phyloP scores from a whole-genome alignment of 2,797 vertebrate species.

The Alcedo atthis region DNA sequence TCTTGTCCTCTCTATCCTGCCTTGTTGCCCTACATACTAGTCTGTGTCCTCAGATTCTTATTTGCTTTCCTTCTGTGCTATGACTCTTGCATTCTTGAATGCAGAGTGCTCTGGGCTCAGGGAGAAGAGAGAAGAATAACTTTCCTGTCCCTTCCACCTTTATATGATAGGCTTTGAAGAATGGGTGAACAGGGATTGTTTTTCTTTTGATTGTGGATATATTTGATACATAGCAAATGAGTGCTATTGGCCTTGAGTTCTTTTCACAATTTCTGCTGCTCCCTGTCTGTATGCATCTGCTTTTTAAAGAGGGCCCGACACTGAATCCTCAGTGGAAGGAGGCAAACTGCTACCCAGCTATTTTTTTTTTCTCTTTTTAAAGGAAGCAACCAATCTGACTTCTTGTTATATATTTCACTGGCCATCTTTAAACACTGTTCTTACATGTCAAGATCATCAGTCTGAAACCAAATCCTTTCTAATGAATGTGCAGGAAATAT shows the following conservation, averaged over 20 bases:
- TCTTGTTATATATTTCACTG: not conserved
- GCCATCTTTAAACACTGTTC: not conserved
- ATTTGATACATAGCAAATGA: not conserved
- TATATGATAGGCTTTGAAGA: not conserved
- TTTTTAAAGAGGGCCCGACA: not conserved
- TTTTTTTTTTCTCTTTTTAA: not conserved
- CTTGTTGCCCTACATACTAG: not conserved
- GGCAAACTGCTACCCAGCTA: fast-evolving
- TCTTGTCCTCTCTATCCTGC: not conserved
- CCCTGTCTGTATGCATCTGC: not conserved
- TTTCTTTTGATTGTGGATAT: not conserved
- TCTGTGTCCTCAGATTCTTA: not conserved
- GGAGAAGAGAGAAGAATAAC: not conserved
- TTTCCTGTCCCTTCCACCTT: not conserved
- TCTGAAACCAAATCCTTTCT: not conserved
- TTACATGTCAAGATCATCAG: not conserved
- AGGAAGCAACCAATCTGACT: fast-evolving
- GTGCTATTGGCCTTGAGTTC: not conserved
- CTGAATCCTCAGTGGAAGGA: not conserved
- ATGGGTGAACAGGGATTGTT: not conserved
- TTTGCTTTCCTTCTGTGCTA: not conserved
- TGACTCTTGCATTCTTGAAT: not conserved
- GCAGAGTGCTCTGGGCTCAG: not conserved
- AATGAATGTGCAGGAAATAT: not conserved
- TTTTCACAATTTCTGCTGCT: not conserved